These are phyloP conservation scores for Cantharis flavilabris DNA, from an alignment of 2,888 invertebrate genomes.

Conservation along the genomic window DNA sequence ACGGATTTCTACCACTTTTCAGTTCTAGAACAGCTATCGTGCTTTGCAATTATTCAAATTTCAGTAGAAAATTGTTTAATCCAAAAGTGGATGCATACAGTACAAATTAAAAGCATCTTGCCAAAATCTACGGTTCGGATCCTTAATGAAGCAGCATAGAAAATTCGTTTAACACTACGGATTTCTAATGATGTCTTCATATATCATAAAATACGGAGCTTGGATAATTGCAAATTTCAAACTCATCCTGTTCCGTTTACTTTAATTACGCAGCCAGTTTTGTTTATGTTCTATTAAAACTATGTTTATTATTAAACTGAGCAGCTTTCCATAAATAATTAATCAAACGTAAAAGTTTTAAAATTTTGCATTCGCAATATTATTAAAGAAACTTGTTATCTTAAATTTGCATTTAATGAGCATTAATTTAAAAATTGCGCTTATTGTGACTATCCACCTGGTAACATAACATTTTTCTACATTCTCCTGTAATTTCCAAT, in stretches of 20 bases:
- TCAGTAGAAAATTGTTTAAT: background rate
- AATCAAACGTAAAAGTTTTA: too few relatives aligned
- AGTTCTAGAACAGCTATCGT: background rate
- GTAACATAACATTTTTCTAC: background rate
- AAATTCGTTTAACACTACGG: background rate
- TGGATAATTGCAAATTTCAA: background rate
- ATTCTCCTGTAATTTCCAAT: background rate
- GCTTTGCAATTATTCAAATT: background rate
- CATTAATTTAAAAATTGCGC: background rate
- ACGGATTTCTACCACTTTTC: too few relatives aligned
- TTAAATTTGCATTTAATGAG: background rate
- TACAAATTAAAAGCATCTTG: background rate
- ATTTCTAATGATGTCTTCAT: background rate
- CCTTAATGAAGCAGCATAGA: background rate
- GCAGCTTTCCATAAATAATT: background rate
- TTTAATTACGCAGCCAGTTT: background rate
- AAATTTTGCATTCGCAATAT: too few relatives aligned
- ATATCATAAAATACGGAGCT: background rate
- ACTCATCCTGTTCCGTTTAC: background rate
- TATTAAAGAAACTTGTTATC: background rate
- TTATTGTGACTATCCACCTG: background rate
- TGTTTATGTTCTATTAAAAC: background rate
- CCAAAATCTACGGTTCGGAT: background rate
- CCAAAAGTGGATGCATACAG: background rate
- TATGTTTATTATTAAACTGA: background rate